These are phyloP conservation scores for Drosophila bocki DNA, from an alignment of 1,140 invertebrate species.

Conservation along the genomic window DNA sequence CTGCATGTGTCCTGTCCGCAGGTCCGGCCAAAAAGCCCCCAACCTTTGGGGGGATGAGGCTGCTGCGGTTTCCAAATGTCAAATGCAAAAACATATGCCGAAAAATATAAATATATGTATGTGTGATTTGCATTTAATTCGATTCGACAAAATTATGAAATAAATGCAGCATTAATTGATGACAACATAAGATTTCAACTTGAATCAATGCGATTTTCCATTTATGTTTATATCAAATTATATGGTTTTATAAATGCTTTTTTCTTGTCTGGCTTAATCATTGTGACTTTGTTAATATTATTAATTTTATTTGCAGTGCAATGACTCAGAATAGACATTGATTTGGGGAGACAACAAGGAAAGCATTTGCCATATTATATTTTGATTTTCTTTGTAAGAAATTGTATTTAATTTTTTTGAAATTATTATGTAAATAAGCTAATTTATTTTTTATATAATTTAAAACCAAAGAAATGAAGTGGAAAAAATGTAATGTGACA, in stretches of 20 bases:
- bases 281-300: background rate
- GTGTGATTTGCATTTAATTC: conserved; percentile 26
- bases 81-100: conserved; percentile 20
- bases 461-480: too few relatives aligned
- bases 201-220: background rate
- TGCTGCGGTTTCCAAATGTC: background rate
- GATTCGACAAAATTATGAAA: conserved; percentile 13
- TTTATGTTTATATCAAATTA: conserved; percentile 3
- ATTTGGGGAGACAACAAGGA: background rate
- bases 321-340: background rate
- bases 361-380: background rate
- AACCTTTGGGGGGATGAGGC: background rate
- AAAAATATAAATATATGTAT: conserved; percentile 1
- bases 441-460: background rate
- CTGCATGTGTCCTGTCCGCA: background rate
- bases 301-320: background rate
- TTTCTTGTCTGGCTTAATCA: background rate
- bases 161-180: conserved; percentile 10
- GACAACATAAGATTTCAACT: conserved; percentile 4
- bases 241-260: background rate
- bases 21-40: background rate
- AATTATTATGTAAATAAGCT: background rate
- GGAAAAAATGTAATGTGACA: too few relatives aligned
- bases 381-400: background rate
- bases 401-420: background rate